Base-by-base conservation (phyloP, 2,888 invertebrate genomes). In the Trissonchulus sp. region DNA sequence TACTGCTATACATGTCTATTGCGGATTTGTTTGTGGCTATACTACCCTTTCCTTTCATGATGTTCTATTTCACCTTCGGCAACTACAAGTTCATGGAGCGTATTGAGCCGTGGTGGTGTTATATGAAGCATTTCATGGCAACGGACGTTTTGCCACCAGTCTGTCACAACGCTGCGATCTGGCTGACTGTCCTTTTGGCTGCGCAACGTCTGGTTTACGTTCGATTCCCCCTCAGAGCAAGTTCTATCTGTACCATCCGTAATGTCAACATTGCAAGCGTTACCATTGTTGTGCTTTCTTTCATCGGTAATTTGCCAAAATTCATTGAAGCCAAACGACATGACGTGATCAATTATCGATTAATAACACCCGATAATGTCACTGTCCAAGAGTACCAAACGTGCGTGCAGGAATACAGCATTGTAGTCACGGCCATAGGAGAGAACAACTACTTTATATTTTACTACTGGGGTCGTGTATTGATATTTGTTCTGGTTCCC, bases 161-260 rank as follows among this genome's bases (percentile, higher is more conserved):
- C 87, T 94, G 93, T 85, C 94, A 94, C 86, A 94, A 94, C 8
- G 93, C 93, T 1, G 93, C 93, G 80, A 93, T 94, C 78, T 94
- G 94, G 94, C 86, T 94, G 81, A 94, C 94, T 0, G 86, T 94
- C 79, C 91, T 92, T 0, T 86, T 94, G 77, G 94, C 94, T 0
- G 91, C 92, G 30, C 94, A 95, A 86, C 88, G 94, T 76, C 94
- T 94, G 87, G 92, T 95, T 81, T 94, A 93, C 86, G 93, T 95
- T 0, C 94, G 94, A 83, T 93, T 93, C 84, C 92, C 93, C 0
- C 91, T 93, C 0, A 89, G 91, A 77, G 94, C 94, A 0, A 88
- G 92, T 77, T 91, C 91, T 30, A 88, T 88, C 87, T 89, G 89
- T 82, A 88, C 88, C 3, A 85, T 87, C 79, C 89, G 90, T 0